Conservation (phyloP, 2,888 invertebrate genomes). For the Steromphala cineraria region DNA sequence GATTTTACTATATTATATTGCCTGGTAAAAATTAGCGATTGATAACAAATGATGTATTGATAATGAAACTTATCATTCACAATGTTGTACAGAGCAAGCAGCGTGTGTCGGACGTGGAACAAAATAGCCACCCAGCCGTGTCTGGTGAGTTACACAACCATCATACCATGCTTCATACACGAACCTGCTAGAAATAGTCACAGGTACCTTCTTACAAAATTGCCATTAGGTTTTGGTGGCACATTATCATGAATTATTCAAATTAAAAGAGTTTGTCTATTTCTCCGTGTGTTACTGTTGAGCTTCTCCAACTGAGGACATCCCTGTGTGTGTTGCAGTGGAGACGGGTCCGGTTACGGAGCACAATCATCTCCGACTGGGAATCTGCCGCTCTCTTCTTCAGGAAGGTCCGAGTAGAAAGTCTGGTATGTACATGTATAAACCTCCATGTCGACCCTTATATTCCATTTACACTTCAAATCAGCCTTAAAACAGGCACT, state of each 20-base stretch:
- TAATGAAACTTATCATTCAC: not conserved
- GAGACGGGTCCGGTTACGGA: not conserved
- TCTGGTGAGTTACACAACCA: conserved; percentile 49
- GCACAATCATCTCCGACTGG: not conserved
- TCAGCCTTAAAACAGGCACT: too few species aligned
- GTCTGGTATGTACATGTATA: not conserved
- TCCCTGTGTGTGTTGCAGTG: not conserved
- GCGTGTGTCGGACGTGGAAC: conserved; percentile 64
- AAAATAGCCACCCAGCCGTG: conserved; percentile 42
- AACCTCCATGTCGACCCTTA: too few species aligned
- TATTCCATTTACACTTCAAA: too few species aligned
- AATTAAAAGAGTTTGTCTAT: too few species aligned
- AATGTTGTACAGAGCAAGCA: conserved; percentile 46
- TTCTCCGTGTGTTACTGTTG: too few species aligned
- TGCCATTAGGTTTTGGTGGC: too few species aligned
- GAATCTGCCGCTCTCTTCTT: conserved; percentile 1
- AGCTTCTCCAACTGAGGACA: too few species aligned
- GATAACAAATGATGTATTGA: not conserved
- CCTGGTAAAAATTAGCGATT: too few species aligned
- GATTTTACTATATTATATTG: too few species aligned
- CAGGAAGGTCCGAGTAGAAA: not conserved
- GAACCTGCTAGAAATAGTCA: not conserved
- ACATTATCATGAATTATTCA: too few species aligned
- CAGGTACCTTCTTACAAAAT: too few species aligned
- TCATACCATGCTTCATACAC: too few species aligned